Evolutionary conservation across 2,797 vertebrate genomes (phyloP), one percentile per base, ranked within the genome.

Genomic region (Oreochromis grahami): DNA sequence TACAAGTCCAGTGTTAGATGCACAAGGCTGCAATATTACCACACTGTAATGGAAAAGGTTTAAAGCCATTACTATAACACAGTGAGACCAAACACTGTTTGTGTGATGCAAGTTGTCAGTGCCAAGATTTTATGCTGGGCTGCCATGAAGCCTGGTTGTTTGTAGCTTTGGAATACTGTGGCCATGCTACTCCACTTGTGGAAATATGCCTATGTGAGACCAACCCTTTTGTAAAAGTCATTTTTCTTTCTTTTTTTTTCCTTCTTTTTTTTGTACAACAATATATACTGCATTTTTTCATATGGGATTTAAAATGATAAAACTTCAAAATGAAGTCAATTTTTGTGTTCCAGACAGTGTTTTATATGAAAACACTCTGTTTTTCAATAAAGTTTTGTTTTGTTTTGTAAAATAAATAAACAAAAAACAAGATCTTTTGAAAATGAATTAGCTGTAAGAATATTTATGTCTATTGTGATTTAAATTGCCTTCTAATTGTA

Each of bases 11-110:
- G 70, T 82, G 68, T 86, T 79, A 78, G 55, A 88, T 90, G 79
- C 85, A 86, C 86, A 85, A 90, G 88, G 88, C 89, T 92, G 87
- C 85, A 87, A 87, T 83, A 83, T 82, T 81, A 88, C 82, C 83
- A 81, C 72, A n/a, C 88, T 80, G 87, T 90, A 87, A 90, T 88
- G 83, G 91, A 87, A 88, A 87, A 86, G 82, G 88, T 87, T 91
- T 55, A 87, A 93, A 93, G 92, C 93, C 93, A 94, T 95, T 92
- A 86, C 88, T 88, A 50, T 86, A 85, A 63, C 76, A 89, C 82
- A 88, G 83, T 84, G 93, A 95, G 95, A 95, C 95, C 94, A 94
- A 95, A 94, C 95, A 95, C 95, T 96, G 95, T 96, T 90, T 89
- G 92, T 92, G 90, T 91, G 87, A 94, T 92, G 90, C 91, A 93